Evolutionary conservation across 2,888 invertebrate genomes (phyloP).

Genomic region (Leptopilina myrica): DNA sequence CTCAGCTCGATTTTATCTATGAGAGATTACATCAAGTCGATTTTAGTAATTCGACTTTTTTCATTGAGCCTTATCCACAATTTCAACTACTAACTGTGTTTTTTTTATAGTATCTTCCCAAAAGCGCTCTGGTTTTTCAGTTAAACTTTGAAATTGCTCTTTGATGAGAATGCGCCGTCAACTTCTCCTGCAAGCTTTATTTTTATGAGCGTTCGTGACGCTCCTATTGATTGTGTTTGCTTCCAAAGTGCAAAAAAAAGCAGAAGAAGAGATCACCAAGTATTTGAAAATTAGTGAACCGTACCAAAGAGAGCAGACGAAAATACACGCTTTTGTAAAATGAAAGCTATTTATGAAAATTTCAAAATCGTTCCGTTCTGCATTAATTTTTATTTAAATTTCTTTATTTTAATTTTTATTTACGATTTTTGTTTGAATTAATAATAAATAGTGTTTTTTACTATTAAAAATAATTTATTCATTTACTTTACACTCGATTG

Average conservation of each 20-base stretch:
- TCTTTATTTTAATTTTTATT: no score
- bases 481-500: no score
- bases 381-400: no score
- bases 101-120: slow-evolving; percentile 64
- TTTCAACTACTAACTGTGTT: slow-evolving; percentile 55
- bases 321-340: neutral
- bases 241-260: slow-evolving; percentile 1
- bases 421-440: no score
- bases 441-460: no score
- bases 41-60: slow-evolving; percentile 44
- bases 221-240: slow-evolving; percentile 62
- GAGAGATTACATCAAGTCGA: slow-evolving; percentile 62
- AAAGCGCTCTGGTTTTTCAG: slow-evolving; percentile 35
- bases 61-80: slow-evolving; percentile 59
- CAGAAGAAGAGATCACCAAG: neutral
- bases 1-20: slow-evolving; percentile 67
- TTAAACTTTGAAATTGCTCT: slow-evolving; percentile 60
- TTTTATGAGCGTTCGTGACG: slow-evolving; percentile 61
- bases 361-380: no score
- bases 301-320: neutral
- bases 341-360: neutral
- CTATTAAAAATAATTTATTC: no score
- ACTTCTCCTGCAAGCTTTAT: slow-evolving; percentile 60
- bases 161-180: slow-evolving; percentile 66
- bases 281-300: slow-evolving; percentile 13